Percentiles rank a stretch among this genome's conserved stretches.
Conservation (phyloP, 2,888 invertebrate species). For the Nomada fucata region DNA sequence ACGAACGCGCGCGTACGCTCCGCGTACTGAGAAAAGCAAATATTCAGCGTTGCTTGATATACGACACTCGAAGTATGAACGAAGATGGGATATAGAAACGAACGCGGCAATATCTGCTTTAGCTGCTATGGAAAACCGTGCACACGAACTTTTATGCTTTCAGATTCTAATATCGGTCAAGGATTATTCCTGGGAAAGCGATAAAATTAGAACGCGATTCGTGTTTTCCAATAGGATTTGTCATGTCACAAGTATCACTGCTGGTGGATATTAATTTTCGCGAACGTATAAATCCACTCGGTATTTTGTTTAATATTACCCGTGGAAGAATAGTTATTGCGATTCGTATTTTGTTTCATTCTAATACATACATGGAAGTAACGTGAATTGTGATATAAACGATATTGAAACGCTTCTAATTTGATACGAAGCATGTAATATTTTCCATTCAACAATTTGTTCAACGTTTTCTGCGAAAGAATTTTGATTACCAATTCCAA, state of each 20-base stretch:
- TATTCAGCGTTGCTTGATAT: conserved; percentile 49
- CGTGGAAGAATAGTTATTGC: no score
- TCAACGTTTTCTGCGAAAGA: no score
- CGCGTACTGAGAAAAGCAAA: conserved; percentile 30
- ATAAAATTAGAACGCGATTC: conserved; percentile 12
- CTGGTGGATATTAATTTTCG: not conserved
- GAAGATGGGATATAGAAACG: conserved; percentile 45
- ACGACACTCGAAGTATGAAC: conserved; percentile 41
- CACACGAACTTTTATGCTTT: conserved; percentile 31
- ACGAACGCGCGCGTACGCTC: not conserved
- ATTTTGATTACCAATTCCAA: no score
- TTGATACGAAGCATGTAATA: no score
- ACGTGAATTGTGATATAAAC: no score
- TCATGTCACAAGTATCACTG: not conserved
- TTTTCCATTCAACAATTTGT: no score
- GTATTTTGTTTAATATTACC: no score
- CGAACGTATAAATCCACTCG: no score
- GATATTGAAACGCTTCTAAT: no score
- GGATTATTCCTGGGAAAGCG: conserved; percentile 4
- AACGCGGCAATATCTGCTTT: conserved; percentile 50
- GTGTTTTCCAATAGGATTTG: not conserved
- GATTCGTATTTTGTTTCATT: no score
- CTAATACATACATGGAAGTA: no score
- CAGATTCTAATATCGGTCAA: conserved; percentile 50
- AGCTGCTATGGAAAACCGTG: conserved; percentile 20